These are phyloP conservation scores for Pterocles gutturalis DNA, from an alignment of 2,113 vertebrate genomes.

Conservation along the genomic window DNA sequence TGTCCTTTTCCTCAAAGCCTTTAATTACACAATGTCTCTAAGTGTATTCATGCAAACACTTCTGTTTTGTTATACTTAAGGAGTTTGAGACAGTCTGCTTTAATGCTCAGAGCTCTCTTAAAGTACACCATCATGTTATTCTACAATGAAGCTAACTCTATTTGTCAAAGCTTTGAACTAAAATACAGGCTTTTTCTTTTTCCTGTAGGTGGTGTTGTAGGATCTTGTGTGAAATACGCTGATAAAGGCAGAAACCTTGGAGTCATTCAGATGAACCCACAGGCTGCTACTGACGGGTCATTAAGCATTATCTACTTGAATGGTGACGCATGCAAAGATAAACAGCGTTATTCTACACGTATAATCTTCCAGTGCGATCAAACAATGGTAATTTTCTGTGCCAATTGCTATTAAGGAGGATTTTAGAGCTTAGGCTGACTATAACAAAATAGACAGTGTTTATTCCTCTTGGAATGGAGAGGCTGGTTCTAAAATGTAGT, in stretches of 20 bases:
- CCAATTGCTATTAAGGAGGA: neutral
- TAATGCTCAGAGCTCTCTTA: neutral
- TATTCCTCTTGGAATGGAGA: neutral
- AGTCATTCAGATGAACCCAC: constrained; percentile 89
- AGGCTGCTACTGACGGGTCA: constrained; percentile 85
- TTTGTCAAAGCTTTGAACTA: neutral
- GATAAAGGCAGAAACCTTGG: constrained; percentile 83
- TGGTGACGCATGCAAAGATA: constrained; percentile 83
- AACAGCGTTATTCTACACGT: constrained; percentile 86
- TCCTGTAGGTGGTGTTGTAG: constrained; percentile 85
- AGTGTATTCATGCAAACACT: neutral
- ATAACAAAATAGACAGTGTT: rapidly evolving
- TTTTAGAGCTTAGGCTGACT: neutral
- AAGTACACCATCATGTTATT: neutral
- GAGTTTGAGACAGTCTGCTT: neutral
- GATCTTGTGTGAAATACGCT: constrained; percentile 82
- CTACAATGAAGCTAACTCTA: neutral
- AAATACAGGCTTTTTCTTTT: neutral
- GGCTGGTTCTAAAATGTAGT: neutral
- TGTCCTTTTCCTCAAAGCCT: neutral
- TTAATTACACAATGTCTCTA: neutral
- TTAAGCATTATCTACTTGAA: constrained; percentile 90
- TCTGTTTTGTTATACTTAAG: neutral
- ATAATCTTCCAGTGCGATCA: constrained; percentile 91
- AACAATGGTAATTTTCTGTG: constrained; percentile 76